Conservation (phyloP, 2,888 invertebrate species). For the Empis livida region DNA sequence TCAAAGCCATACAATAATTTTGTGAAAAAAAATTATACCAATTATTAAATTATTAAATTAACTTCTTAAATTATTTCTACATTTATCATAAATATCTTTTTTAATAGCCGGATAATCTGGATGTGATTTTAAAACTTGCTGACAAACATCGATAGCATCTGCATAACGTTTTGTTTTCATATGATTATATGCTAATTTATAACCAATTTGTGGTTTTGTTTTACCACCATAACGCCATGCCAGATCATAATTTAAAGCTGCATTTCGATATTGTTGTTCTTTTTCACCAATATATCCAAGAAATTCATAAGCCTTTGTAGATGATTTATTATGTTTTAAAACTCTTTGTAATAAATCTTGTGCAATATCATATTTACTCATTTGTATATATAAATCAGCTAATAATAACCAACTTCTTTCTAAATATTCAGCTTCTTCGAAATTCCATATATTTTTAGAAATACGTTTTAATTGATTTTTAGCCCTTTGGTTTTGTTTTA, state of each 20-base stretch:
- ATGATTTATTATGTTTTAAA: slow-evolving; percentile 73
- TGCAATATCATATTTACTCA: slow-evolving; percentile 74
- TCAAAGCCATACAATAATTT: too few species aligned
- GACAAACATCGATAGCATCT: slow-evolving; percentile 84
- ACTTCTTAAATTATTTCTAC: slow-evolving; percentile 59
- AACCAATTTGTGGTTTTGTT: slow-evolving; percentile 75
- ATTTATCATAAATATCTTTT: slow-evolving; percentile 89
- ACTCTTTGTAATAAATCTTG: slow-evolving; percentile 66
- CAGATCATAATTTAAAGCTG: slow-evolving; percentile 61
- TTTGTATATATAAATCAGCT: slow-evolving; percentile 79
- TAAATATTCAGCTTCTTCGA: slow-evolving; percentile 90
- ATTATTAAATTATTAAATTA: slow-evolving; percentile 27
- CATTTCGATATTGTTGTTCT: slow-evolving; percentile 78
- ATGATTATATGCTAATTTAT: slow-evolving; percentile 82
- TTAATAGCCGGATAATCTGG: slow-evolving; percentile 84
- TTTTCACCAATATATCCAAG: slow-evolving; percentile 75
- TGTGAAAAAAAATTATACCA: too few species aligned
- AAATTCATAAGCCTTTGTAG: slow-evolving; percentile 82
- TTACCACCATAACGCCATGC: slow-evolving; percentile 80
- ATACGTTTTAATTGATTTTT: slow-evolving; percentile 86
- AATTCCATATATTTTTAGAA: slow-evolving; percentile 75
- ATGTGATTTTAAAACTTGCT: slow-evolving; percentile 64
- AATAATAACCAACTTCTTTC: slow-evolving; percentile 91
- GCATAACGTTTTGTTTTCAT: slow-evolving; percentile 80
- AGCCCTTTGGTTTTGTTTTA: slow-evolving; percentile 84